Conservation (phyloP, 2,113 vertebrate species). For the Seriola rivoliana region DNA sequence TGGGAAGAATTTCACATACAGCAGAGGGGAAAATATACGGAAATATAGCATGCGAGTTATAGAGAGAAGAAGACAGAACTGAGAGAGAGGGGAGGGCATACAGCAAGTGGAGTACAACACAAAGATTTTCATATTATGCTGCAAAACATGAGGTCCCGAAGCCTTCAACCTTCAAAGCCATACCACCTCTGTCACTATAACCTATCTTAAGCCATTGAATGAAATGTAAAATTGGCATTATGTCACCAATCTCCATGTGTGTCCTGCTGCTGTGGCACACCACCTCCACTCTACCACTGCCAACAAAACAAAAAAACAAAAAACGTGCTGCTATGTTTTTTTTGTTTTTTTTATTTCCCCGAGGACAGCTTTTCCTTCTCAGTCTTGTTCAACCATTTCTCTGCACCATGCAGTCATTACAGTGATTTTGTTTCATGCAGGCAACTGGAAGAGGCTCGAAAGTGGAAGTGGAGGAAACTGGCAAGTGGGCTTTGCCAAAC, state of each 20-base stretch:
- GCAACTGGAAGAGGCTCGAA: slow-evolving; percentile 38
- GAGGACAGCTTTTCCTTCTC: slow-evolving; percentile 23
- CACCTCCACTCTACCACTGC: slow-evolving; percentile 6
- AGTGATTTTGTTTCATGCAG: slow-evolving; percentile 52
- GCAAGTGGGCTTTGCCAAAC: slow-evolving; percentile 40
- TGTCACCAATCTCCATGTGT: slow-evolving; percentile 4
- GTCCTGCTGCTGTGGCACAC: slow-evolving; percentile 11
- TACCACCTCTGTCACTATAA: not conserved
- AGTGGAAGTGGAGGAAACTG: slow-evolving; percentile 59
- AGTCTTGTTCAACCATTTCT: slow-evolving; percentile 15
- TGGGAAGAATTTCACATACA: not conserved
- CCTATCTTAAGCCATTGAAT: slow-evolving; percentile 3
- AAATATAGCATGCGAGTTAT: not conserved
- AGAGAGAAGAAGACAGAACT: not conserved
- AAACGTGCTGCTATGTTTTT: not conserved
- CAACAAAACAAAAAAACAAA: slow-evolving; percentile 1
- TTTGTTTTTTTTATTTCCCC: not conserved
- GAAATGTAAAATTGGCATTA: not conserved
- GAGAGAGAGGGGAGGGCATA: not conserved
- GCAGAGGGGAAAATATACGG: not conserved
- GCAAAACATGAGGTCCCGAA: not conserved
- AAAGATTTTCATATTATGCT: not conserved
- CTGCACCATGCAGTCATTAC: slow-evolving; percentile 51
- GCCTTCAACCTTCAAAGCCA: not conserved
- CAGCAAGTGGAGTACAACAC: not conserved